Evolutionary conservation across 2,888 invertebrate species (phyloP).

Genomic region (Drosophila borborema): DNA sequence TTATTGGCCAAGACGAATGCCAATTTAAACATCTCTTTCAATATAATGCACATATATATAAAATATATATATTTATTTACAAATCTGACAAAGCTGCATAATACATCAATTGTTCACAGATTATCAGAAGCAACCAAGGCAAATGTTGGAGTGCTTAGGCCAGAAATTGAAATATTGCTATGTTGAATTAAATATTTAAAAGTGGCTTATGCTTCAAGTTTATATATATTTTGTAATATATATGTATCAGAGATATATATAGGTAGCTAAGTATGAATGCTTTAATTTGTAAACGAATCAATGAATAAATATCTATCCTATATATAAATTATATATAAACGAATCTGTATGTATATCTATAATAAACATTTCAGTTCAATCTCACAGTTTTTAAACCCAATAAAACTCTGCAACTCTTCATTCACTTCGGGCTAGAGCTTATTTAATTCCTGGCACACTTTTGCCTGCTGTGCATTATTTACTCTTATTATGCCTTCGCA

Average conservation of each 20-base stretch:
- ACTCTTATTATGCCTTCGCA: neutral
- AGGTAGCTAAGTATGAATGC: too few relatives aligned
- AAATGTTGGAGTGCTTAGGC: neutral
- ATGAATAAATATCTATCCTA: too few relatives aligned
- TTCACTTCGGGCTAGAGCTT: neutral
- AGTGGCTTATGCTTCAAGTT: too few relatives aligned
- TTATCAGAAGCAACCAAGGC: neutral
- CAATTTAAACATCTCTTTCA: constrained; percentile 17
- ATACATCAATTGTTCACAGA: constrained; percentile 1
- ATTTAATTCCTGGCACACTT: constrained; percentile 3
- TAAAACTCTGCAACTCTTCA: neutral
- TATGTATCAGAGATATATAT: too few relatives aligned
- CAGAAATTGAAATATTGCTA: neutral
- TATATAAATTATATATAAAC: too few relatives aligned
- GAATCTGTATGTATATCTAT: too few relatives aligned
- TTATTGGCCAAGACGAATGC: constrained; percentile 22
- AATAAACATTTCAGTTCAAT: neutral
- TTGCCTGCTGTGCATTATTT: neutral
- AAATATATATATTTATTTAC: neutral
- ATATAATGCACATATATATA: constrained; percentile 8
- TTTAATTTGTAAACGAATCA: too few relatives aligned
- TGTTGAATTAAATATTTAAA: neutral
- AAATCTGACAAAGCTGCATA: constrained; percentile 7
- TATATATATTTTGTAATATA: too few relatives aligned
- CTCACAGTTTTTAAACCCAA: neutral